phyloP scores from a whole-genome alignment of 2,113 vertebrate genomes.

The Rhadina sibilatrix region DNA sequence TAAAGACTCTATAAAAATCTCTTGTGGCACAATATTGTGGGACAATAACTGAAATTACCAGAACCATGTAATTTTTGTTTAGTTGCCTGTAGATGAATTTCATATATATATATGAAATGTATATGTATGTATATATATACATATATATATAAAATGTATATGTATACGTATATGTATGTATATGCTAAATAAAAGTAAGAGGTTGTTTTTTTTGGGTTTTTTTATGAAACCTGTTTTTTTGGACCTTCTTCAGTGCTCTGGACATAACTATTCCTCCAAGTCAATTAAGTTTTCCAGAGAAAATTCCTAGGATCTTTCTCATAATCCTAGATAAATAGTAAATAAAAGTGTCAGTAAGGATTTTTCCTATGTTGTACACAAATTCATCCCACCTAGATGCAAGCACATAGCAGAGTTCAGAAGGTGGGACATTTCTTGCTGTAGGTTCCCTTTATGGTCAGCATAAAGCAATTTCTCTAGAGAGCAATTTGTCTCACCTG shows the following conservation, averaged over 20 bases:
- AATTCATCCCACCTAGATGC: not conserved
- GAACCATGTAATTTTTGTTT: not conserved
- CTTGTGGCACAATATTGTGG: not conserved
- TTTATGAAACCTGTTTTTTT: not conserved
- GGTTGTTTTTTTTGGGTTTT: not conserved
- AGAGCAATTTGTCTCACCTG: not conserved
- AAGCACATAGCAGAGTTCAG: not conserved
- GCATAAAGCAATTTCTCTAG: not conserved
- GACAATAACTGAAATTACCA: not conserved
- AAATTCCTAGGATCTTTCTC: not conserved
- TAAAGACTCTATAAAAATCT: not conserved
- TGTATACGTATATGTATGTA: too few species aligned
- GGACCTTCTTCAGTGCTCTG: not conserved
- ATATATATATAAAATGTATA: too few species aligned
- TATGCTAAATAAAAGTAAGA: not conserved
- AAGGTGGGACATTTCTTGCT: not conserved
- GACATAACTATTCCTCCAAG: not conserved
- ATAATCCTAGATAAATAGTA: not conserved
- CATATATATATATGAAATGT: not conserved
- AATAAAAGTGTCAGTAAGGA: not conserved
- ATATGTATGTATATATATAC: too few species aligned
- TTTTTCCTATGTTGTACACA: not conserved
- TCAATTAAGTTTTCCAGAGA: not conserved
- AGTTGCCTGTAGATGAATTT: not conserved
- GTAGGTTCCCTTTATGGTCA: not conserved